Percentiles rank a stretch among this genome's conserved stretches.
Evolutionary conservation across 2,888 invertebrate species (phyloP).

Genomic region (Drosophila prostipennis): DNA sequence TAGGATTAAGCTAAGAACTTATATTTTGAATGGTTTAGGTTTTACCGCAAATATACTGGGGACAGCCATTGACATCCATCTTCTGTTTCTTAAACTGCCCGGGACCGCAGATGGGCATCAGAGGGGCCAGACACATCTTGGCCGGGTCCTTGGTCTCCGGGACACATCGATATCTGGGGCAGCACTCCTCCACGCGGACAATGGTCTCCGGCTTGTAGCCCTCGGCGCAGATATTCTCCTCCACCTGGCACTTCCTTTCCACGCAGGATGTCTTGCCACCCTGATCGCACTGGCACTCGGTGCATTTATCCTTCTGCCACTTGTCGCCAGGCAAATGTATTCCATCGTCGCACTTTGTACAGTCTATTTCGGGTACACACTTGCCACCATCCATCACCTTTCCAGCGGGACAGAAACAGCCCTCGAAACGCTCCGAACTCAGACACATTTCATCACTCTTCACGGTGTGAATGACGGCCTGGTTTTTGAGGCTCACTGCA

Average conservation of each 20-base stretch:
- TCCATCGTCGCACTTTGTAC: slow-evolving; percentile 90
- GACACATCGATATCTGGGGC: slow-evolving; percentile 89
- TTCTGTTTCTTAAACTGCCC: slow-evolving; percentile 90
- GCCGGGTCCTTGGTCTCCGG: slow-evolving; percentile 85
- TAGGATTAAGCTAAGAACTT: not conserved
- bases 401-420: slow-evolving; percentile 93
- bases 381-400: slow-evolving; percentile 89
- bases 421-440: slow-evolving; percentile 86
- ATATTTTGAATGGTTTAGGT: not conserved
- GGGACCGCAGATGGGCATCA: slow-evolving; percentile 88
- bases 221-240: slow-evolving; percentile 87
- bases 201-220: slow-evolving; percentile 86
- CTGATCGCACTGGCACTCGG: slow-evolving; percentile 88
- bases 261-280: slow-evolving; percentile 87
- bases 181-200: slow-evolving; percentile 87
- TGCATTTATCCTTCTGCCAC: slow-evolving; percentile 90
- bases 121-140: slow-evolving; percentile 87
- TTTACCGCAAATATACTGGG: slow-evolving; percentile 90
- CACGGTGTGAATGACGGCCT: slow-evolving; percentile 69
- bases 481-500: slow-evolving; percentile 78
- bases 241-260: slow-evolving; percentile 86
- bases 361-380: slow-evolving; percentile 89
- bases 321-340: slow-evolving; percentile 88
- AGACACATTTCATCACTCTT: slow-evolving; percentile 84
- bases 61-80: slow-evolving; percentile 88